Percentiles rank a stretch among this genome's conserved stretches.
Evolutionary conservation across 2,113 vertebrate genomes (phyloP).

Genomic region (Callospermophilus lateralis): DNA sequence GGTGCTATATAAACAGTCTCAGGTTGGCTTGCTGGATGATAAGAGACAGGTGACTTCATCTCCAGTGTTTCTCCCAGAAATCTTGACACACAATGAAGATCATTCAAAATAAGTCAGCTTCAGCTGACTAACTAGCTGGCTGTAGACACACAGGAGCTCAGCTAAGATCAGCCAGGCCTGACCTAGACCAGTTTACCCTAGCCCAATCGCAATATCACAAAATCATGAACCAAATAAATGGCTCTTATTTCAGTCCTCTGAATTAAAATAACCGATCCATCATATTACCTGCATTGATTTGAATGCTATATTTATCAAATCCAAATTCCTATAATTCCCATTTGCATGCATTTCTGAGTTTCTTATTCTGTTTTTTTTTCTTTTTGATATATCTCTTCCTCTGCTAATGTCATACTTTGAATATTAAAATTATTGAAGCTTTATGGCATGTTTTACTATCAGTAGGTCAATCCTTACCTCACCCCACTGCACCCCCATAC

Average conservation of each 20-base stretch:
- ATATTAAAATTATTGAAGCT: background rate
- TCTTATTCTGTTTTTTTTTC: background rate
- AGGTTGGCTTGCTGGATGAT: background rate
- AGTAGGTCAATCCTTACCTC: background rate
- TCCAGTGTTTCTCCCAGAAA: background rate
- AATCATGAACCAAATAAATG: background rate
- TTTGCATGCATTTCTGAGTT: background rate
- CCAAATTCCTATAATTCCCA: background rate
- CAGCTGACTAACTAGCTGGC: background rate
- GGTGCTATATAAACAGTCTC: background rate
- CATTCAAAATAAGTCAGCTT: background rate
- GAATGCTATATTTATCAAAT: background rate
- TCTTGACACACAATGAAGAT: background rate
- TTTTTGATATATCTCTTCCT: background rate
- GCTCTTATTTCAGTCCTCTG: background rate
- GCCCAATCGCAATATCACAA: background rate
- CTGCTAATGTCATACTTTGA: background rate
- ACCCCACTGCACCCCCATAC: too few species aligned
- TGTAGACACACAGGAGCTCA: background rate
- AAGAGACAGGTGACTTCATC: background rate
- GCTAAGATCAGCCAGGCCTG: background rate
- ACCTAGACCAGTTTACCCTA: background rate
- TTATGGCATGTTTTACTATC: background rate
- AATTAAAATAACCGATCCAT: background rate
- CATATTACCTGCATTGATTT: background rate